Evolutionary conservation across 2,113 vertebrate genomes (phyloP).

Genomic region (Odontesthes bonariensis): DNA sequence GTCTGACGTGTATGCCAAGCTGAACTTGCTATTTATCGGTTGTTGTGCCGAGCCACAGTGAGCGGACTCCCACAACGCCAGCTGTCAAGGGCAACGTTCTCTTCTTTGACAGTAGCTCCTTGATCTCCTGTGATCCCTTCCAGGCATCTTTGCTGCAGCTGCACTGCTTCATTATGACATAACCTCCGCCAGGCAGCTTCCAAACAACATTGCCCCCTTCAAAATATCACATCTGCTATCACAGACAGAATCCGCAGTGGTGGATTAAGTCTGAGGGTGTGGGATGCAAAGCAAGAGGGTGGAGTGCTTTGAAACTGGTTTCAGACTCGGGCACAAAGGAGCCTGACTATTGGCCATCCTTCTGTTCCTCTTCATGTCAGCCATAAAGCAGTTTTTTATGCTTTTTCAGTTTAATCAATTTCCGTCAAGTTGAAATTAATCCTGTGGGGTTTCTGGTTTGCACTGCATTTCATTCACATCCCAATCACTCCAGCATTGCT

Average conservation of each 20-base stretch:
- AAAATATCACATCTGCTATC: constrained; percentile 60
- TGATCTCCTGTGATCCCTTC: constrained; percentile 78
- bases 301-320: constrained; percentile 6
- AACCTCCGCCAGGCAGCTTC: constrained; percentile 55
- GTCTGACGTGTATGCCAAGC: constrained; percentile 28
- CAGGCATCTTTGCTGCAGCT: constrained; percentile 65
- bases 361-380: background rate
- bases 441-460: background rate
- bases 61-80: constrained; percentile 60
- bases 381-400: background rate
- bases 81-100: constrained; percentile 72
- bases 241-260: constrained; percentile 39
- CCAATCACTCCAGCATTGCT: background rate
- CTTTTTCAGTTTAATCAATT: constrained; percentile 1
- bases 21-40: constrained; percentile 57
- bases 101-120: constrained; percentile 68
- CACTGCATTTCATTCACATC: background rate
- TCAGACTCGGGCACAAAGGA: background rate
- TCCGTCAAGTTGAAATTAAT: constrained; percentile 5
- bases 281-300: constrained; percentile 22
- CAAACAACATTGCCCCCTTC: constrained; percentile 46
- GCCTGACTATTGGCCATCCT: constrained; percentile 13
- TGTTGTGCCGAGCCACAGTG: constrained; percentile 38
- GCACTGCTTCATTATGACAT: constrained; percentile 73
- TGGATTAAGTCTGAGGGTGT: constrained; percentile 47